phyloP scores from a whole-genome alignment of 2,888 invertebrate species.

The Andrena trimmerana region DNA sequence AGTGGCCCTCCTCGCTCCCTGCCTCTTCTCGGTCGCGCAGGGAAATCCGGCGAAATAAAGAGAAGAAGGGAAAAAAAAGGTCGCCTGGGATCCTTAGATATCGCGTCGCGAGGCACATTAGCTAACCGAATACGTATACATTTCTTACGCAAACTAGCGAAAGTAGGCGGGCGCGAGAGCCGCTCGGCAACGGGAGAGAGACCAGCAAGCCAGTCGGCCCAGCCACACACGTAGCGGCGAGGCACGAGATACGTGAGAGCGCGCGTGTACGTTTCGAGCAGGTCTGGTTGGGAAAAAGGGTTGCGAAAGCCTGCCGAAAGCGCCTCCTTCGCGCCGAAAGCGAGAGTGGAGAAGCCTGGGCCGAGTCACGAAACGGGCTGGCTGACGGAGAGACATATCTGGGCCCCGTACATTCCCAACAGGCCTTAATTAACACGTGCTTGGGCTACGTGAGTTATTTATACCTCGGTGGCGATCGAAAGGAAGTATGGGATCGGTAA shows the following conservation, averaged over 20 bases:
- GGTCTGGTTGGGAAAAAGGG: constrained; percentile 76
- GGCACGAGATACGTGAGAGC: constrained; percentile 59
- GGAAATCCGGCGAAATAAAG: constrained; percentile 4
- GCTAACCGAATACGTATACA: constrained; percentile 79
- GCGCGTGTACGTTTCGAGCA: constrained; percentile 62
- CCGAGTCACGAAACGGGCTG: constrained; percentile 54
- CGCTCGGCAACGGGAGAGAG: constrained; percentile 56
- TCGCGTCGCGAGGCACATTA: constrained; percentile 70
- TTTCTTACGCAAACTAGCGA: constrained; percentile 84
- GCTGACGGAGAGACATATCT: constrained; percentile 59
- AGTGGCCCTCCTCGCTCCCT: background rate
- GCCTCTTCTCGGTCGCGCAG: background rate
- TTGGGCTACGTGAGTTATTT: constrained; percentile 58
- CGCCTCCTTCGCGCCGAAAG: constrained; percentile 70
- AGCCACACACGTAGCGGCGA: constrained; percentile 47
- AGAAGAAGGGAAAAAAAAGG: constrained; percentile 15
- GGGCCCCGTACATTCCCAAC: constrained; percentile 50
- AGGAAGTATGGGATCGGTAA: constrained; percentile 49
- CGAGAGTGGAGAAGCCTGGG: constrained; percentile 66
- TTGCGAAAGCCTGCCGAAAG: constrained; percentile 79
- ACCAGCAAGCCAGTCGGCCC: constrained; percentile 28
- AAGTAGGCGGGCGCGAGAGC: constrained; percentile 79
- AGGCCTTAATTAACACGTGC: constrained; percentile 63
- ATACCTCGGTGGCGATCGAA: constrained; percentile 48
- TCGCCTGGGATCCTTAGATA: constrained; percentile 54